A percentile compares a stretch with the other conserved stretches of the same genome.
Conservation (phyloP, 2,888 invertebrate species). For the Lepidochrysops patricia region DNA sequence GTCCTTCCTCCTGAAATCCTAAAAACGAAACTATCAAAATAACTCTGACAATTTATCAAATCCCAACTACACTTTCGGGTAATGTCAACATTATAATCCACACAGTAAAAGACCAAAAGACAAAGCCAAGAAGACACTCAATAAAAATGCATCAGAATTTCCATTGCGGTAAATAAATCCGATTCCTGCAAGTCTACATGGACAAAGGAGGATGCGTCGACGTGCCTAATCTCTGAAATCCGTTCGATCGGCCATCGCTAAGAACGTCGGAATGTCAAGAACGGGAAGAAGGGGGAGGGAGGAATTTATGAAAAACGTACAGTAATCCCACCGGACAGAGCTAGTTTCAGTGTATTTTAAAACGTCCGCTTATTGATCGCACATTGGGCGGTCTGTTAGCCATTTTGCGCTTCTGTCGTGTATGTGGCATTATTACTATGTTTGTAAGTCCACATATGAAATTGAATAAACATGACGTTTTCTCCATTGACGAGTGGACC, state of each 20-base stretch:
- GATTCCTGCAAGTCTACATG: constrained; percentile 18
- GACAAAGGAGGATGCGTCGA: constrained; percentile 45
- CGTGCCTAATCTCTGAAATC: constrained; percentile 59
- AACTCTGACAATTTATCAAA: neutral
- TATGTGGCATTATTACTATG: too few species aligned
- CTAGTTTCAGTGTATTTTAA: constrained; percentile 10
- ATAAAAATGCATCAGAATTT: neutral
- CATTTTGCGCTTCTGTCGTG: neutral
- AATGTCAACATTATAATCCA: neutral
- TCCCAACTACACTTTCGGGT: too few species aligned
- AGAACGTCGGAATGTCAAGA: constrained; percentile 21
- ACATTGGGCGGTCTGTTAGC: neutral
- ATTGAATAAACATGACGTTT: too few species aligned
- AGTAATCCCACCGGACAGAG: constrained; percentile 20
- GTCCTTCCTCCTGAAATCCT: neutral
- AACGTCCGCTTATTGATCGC: neutral
- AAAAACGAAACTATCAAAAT: neutral
- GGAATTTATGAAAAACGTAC: constrained; percentile 27
- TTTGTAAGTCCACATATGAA: too few species aligned
- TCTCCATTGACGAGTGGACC: too few species aligned
- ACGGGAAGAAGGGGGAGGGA: constrained; percentile 24
- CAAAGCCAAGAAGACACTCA: neutral
- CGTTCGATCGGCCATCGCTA: constrained; percentile 29
- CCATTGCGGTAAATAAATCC: constrained; percentile 11
- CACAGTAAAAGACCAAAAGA: neutral